These are phyloP conservation scores for Phymorhynchus buccinoides DNA, from an alignment of 1,140 invertebrate genomes.

Conservation along the genomic window DNA sequence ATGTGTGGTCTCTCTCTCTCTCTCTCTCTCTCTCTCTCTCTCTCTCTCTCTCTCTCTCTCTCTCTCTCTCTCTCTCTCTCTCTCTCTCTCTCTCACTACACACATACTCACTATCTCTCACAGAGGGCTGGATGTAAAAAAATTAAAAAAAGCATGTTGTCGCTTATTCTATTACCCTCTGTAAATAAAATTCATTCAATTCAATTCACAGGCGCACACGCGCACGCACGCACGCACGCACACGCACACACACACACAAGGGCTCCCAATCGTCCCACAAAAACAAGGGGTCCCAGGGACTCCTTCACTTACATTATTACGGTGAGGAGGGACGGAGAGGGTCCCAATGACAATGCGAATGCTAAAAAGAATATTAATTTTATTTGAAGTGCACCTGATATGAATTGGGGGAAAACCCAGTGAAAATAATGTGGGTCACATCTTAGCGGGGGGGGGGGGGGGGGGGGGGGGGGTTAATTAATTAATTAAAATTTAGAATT, in stretches of 20 bases:
- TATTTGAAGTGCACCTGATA: not conserved
- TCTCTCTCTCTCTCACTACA: not conserved
- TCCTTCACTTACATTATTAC: not conserved
- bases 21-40: too few species aligned
- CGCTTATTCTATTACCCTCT: not conserved
- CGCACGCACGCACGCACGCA: not conserved
- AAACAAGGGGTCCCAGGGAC: not conserved
- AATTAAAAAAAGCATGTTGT: not conserved
- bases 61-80: too few species aligned
- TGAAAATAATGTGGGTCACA: too few species aligned
- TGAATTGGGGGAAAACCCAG: too few species aligned
- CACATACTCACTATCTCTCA: not conserved
- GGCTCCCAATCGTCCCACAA: not conserved
- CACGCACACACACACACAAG: not conserved
- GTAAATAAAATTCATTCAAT: not conserved
- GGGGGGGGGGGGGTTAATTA: too few species aligned
- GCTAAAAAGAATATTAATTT: not conserved
- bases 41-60: too few species aligned
- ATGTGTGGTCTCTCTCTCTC: too few species aligned
- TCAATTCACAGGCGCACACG: not conserved
- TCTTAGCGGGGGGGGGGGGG: too few species aligned
- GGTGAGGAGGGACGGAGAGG: not conserved
- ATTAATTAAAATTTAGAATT: not conserved
- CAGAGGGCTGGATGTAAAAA: not conserved
- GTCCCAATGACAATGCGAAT: not conserved